Base-by-base conservation (phyloP, 2,888 invertebrate species). In the Oegoconia quadripuncta region DNA sequence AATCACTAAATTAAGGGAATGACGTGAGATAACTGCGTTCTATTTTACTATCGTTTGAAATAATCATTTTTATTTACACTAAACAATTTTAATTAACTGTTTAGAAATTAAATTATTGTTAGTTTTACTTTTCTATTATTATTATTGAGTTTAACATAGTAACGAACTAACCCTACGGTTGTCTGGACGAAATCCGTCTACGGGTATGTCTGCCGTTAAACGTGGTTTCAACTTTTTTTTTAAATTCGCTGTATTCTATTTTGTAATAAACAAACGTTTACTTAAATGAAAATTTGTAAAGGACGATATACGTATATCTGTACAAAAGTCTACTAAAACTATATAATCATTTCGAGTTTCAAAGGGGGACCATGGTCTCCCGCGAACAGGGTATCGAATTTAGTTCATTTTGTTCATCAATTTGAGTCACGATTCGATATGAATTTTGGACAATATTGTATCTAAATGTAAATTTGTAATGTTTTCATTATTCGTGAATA, bases 401-500 rank as follows among this genome's bases (percentile, higher is more conserved):
- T 62, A 42, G 44, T 71, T 66, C 38, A 23, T 52, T 54, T 59
- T 47, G 37, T 40, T 52, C 54, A n/a, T 52, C 12, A 42, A 41
- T 45, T 57, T 59, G 55, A 56, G 48, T 52, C 49, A 52, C 51
- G 45, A 38, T 64, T 75, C 54, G 56, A 64, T 64, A 68, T 66
- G 58, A 70, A 72, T 62, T 71, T 69, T 69, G 61, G 78, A 79
- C 78, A 80, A 80, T 80, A 80, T 77, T 70, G 61, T 65, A n/a
- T n/a, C n/a, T n/a, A 62, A 64, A 56, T 45, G 43, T 53, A 50
- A 33, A 54, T 52, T 48, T 50, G 41, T 46, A 42, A 48, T 47
- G 17, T 34, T 38, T 46, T 48, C 76, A 75, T 72, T 74, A 69
- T 75, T 74, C 69, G 47, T 63, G 37, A 57, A 59, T 53, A 39